Evolutionary conservation across 2,113 vertebrate genomes (phyloP), one percentile per base, ranked within the genome.

Genomic region (Tragelaphus imberbis): DNA sequence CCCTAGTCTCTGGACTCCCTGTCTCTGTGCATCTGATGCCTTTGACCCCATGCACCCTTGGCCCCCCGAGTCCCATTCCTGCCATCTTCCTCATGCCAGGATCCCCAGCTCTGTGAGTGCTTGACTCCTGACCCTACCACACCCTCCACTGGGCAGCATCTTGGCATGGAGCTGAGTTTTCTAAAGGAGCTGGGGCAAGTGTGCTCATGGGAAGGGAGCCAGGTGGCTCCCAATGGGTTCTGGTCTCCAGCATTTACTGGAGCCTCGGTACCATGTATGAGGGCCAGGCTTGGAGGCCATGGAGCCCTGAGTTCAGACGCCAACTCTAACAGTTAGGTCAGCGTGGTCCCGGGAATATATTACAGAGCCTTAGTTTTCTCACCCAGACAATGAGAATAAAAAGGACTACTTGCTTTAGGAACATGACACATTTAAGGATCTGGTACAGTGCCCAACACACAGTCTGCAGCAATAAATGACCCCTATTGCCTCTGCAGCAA

Each of bases 291-390:
- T 33, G 59, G 27, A 90, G 12, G 25, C 53, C 81, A 30, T 36
- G 15, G 4, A 44, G 13, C 27, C 58, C 75, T 51, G 36, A 90
- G 15, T 51, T 82, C 58, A 92, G 81, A 47, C 36, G 27, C 68
- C 8, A 28, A 16, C 12, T 82, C 49, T 9, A 49, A 4, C 27
- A 13, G 19, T 53, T 21, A 63, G 25, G 91, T 23, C 36, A 3
- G 1, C 0, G 0, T 56, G 27, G 12, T 14, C 61, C 75, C 13
- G 36, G 49, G 33, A 19, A 36, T 15, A 13, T 2, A 9, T 0
- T 6, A 10, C 0, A 3, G 28, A 84, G 56, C 47, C 86, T 87
- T 44, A 9, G 36, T 59, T 87, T 81, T 44, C 65, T 82, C 56
- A 17, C 14, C 14, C 23, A 49, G 68, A 30, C 36, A 23, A 5